Base-by-base conservation (phyloP, 1,140 invertebrate species). In the Drosophila truncata region DNA sequence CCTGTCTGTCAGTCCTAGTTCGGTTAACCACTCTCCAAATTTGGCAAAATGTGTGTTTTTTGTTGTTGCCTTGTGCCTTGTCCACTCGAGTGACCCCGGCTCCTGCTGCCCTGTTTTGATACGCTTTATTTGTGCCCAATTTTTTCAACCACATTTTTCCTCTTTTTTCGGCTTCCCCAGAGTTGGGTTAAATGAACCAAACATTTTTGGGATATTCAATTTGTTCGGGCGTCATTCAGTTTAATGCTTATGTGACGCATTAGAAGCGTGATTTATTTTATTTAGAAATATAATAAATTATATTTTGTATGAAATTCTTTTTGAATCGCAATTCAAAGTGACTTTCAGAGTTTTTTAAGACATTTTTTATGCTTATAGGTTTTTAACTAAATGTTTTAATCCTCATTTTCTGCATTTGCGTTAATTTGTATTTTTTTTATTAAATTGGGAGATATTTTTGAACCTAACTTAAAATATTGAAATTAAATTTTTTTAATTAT, bases 1-100 rank as follows among this genome's bases (percentile, higher is more conserved):
- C 80, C 80, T 88, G 80, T 74, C 65, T 46, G 49, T 35, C 47
- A 33, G 29, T 59, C 20, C 33, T 14, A 20, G 25, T 20, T 35
- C 20, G 20, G 52, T 54, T 54, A 37, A 23, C 52, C 52, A 25
- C 33, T 25, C 9, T 55, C 52, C 16, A 2, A 55, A 55, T 37
- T 25, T 25, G 52, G 52, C 33, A 35, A 55, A 55, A 35, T 29
- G 37, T 55, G 20, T 54, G 20, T 16, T 18, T 4, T 27, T 11
- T 35, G 20, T 0, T 37, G 9, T 35, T 60, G 33, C n/a, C 10
- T 50, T 23, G 14, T 20, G 31, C 59, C n/a, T 25, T 79, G 66
- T 41, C 81, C 78, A 79, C 31, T 88, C 66, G 73, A 79, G 70
- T 81, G 85, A 81, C 80, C 66, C 85, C 81, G 78, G 78, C 78